Conservation (phyloP, 2,113 vertebrate species). For the Picathartes gymnocephalus region DNA sequence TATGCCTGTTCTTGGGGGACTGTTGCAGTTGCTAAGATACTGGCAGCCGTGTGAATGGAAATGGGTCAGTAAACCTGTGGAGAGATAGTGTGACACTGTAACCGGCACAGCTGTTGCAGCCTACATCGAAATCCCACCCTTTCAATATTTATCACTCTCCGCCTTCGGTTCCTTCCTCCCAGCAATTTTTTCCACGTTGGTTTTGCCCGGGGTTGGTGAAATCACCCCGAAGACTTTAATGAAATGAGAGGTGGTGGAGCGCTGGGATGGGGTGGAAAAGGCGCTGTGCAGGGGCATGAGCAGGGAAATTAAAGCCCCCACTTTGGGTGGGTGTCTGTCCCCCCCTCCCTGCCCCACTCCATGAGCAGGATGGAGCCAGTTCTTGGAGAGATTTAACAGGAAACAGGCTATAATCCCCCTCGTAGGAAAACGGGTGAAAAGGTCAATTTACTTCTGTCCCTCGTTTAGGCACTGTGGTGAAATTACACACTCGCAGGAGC, state of each 20-base stretch:
- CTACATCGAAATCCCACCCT: slow-evolving; percentile 82
- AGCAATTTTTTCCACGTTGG: slow-evolving; percentile 59
- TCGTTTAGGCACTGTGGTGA: slow-evolving; percentile 74
- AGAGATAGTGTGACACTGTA: slow-evolving; percentile 92
- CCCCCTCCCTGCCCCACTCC: background rate
- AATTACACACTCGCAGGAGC: slow-evolving; percentile 60
- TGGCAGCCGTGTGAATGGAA: slow-evolving; percentile 92
- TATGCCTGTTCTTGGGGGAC: slow-evolving; percentile 96
- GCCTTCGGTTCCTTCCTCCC: slow-evolving; percentile 74
- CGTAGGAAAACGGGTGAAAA: slow-evolving; percentile 78
- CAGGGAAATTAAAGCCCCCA: background rate
- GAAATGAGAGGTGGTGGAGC: background rate
- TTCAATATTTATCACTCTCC: slow-evolving; percentile 83
- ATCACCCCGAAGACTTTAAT: background rate
- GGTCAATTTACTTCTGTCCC: slow-evolving; percentile 79
- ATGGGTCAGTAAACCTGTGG: slow-evolving; percentile 96
- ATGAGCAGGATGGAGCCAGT: slow-evolving; percentile 64
- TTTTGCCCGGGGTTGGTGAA: background rate
- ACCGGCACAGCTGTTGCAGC: slow-evolving; percentile 85
- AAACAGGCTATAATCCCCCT: slow-evolving; percentile 77
- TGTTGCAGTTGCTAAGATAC: slow-evolving; percentile 99
- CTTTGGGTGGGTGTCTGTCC: background rate
- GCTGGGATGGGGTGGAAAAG: background rate
- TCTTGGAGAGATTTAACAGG: slow-evolving; percentile 76
- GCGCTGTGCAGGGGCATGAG: background rate